Base-by-base conservation (phyloP, 2,113 vertebrate species). In the Paedocypris sp. region DNA sequence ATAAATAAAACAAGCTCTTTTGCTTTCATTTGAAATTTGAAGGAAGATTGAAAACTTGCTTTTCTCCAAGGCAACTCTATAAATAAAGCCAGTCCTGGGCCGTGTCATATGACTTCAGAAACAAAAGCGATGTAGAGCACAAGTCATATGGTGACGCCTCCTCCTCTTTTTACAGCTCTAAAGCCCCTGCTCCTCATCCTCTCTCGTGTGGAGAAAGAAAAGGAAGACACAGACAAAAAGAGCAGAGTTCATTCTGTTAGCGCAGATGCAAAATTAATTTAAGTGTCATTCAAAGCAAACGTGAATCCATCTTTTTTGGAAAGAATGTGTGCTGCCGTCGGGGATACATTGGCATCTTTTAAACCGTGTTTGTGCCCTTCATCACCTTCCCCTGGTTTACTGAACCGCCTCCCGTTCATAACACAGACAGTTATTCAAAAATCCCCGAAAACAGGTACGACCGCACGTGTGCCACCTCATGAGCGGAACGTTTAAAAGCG, bases 381-480 rank as follows among this genome's bases (percentile, higher is more conserved):
- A 60, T 43, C 12, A 25, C 15, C 47, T 54, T 48, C 36, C 36
- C 32, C 56, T 60, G 65, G 52, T 56, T 61, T 35, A 12, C 39
- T 54, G 35, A 60, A 54, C 49, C 49, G 20, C 31, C 18, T 46
- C 16, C 43, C 57, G 35, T 65, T 70, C 49, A 67, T 68, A 32
- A 49, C 48, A 67, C 52, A 53, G 70, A 48, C 52, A 57, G 31
- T 58, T 64, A 66, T 67, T 63, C 60, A 72, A 73, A 69, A 69
- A 47, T 52, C 23, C 58, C n/a, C n/a, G n/a, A 63, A 63, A 70
- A 59, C 42, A 43, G 51, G 62, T 56, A 56, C 18, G 43, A 46
- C 53, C 18, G 35, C 42, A 62, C 43, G n/a, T n/a, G n/a, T n/a
- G n/a, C n/a, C n/a, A n/a, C n/a, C n/a, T n/a, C n/a, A n/a, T n/a